Evolutionary conservation across 2,113 vertebrate species (phyloP).

Genomic region (Melanocharis versteri): DNA sequence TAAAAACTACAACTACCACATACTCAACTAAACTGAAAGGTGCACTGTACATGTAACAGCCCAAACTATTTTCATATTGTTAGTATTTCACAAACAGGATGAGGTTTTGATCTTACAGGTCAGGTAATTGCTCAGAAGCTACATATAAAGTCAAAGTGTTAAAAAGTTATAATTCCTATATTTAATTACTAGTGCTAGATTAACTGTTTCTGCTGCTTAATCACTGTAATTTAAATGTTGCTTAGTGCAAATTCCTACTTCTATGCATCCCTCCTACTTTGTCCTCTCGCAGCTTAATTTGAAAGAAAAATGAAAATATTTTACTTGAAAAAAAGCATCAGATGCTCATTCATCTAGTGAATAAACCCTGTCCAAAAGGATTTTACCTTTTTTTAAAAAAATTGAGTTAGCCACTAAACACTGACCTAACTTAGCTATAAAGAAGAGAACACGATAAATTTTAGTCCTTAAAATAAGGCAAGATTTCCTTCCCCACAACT

Average conservation of each 20-base stretch:
- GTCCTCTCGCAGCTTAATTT: background rate
- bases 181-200: background rate
- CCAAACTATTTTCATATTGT: background rate
- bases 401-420: background rate
- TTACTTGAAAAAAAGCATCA: background rate
- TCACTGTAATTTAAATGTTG: background rate
- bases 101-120: background rate
- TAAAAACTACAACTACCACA: background rate
- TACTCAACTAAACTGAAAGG: background rate
- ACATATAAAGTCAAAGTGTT: background rate
- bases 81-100: background rate
- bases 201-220: too few relatives aligned
- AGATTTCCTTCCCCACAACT: background rate
- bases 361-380: background rate
- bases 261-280: background rate
- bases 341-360: background rate
- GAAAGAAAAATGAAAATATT: background rate
- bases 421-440: background rate
- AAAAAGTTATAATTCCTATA: background rate
- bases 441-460: background rate
- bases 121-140: background rate
- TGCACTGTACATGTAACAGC: background rate
- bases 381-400: background rate
- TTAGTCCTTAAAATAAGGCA: background rate
- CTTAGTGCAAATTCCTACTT: background rate